These are phyloP conservation scores for Dorcus hopei DNA, from an alignment of 2,888 invertebrate genomes.

Conservation along the genomic window DNA sequence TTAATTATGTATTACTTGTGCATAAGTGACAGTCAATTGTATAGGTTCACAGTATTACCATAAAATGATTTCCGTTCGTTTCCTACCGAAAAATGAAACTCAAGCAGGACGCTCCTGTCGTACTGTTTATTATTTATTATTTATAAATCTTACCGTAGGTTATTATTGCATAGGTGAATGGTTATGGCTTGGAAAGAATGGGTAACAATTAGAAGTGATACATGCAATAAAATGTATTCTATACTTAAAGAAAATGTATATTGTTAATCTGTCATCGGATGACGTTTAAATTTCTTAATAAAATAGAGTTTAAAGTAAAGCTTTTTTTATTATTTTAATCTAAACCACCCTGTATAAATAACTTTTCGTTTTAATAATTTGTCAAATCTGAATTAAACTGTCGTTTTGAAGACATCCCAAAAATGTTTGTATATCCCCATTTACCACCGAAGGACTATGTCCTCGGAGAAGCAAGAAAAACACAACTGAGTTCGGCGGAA, in stretches of 20 bases:
- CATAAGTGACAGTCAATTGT: constrained; percentile 3
- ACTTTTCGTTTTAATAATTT: too few relatives aligned
- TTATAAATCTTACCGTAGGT: neutral
- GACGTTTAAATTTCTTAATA: constrained; percentile 48
- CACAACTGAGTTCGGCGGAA: constrained; percentile 44
- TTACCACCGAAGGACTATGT: constrained; percentile 43
- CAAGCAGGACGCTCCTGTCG: neutral
- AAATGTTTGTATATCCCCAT: constrained; percentile 44
- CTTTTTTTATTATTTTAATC: neutral
- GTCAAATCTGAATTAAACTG: too few relatives aligned
- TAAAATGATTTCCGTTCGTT: neutral
- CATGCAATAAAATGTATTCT: constrained; percentile 36
- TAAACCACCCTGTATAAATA: too few relatives aligned
- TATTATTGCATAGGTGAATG: constrained; percentile 11
- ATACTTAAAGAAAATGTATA: constrained; percentile 26
- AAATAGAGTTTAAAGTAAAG: constrained; percentile 20
- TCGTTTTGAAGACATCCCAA: neutral
- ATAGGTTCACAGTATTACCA: constrained; percentile 8
- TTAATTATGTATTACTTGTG: neutral
- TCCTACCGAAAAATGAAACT: neutral
- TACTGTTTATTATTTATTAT: constrained; percentile 10
- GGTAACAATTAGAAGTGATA: constrained; percentile 34
- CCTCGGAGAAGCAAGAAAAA: constrained; percentile 34
- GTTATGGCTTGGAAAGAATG: constrained; percentile 18
- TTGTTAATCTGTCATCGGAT: constrained; percentile 41